These are phyloP conservation scores for Melanostigma gelatinosum DNA, from an alignment of 2,113 vertebrate species.

Conservation along the genomic window DNA sequence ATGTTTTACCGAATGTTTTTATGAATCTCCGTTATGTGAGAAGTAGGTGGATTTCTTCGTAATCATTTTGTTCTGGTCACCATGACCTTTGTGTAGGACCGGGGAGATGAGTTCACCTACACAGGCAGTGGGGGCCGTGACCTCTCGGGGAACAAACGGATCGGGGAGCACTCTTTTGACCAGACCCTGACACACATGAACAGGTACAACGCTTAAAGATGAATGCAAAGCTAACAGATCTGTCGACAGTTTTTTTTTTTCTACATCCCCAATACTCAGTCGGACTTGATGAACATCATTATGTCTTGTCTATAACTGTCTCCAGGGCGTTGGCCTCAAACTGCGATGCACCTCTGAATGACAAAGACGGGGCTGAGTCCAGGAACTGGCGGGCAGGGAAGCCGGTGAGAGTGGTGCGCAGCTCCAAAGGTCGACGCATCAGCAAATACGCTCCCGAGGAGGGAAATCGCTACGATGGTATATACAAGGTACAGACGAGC, in stretches of 20 bases:
- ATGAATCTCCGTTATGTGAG: background rate
- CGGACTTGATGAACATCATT: background rate
- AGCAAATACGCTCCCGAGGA: constrained; percentile 99
- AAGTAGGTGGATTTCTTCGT: background rate
- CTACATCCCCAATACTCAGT: background rate
- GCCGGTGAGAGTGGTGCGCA: constrained; percentile 96
- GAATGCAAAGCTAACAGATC: background rate
- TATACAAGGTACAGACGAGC: constrained; percentile 91
- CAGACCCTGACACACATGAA: constrained; percentile 99
- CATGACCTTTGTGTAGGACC: constrained; percentile 84
- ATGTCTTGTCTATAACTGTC: constrained; percentile 18
- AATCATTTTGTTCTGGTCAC: background rate
- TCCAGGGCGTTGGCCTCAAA: constrained; percentile 96
- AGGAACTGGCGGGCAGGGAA: constrained; percentile 98
- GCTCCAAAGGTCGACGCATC: constrained; percentile 97
- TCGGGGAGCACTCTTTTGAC: constrained; percentile 97
- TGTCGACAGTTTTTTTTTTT: background rate
- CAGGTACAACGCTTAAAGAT: constrained; percentile 83
- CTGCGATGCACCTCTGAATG: constrained; percentile 96
- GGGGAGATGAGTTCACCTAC: constrained; percentile 99
- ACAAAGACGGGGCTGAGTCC: constrained; percentile 97
- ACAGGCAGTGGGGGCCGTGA: constrained; percentile 98
- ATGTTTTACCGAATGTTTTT: background rate
- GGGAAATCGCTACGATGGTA: constrained; percentile 98
- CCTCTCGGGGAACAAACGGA: constrained; percentile 98